Conservation (phyloP, 2,113 vertebrate species). For the Silurus glanis region DNA sequence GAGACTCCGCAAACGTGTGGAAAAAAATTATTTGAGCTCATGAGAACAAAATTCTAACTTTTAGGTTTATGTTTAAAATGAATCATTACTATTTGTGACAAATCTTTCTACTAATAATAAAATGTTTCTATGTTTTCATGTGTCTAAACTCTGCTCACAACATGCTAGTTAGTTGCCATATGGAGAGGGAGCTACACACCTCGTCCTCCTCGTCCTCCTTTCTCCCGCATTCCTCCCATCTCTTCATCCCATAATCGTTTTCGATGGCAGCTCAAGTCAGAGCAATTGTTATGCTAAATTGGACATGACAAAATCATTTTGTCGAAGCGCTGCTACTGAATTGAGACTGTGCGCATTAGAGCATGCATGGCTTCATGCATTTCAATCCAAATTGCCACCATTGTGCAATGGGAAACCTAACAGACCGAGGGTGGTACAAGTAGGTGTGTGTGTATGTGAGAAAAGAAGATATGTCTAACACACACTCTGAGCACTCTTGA, state of each 20-base stretch:
- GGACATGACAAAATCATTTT: slow-evolving; percentile 47
- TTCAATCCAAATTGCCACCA: slow-evolving; percentile 54
- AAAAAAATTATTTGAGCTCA: too few species aligned
- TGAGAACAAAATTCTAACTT: too few species aligned
- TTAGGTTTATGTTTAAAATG: too few species aligned
- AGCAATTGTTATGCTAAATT: slow-evolving; percentile 51
- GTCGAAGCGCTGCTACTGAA: slow-evolving; percentile 37
- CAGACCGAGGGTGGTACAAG: slow-evolving; percentile 41
- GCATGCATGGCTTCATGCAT: slow-evolving; percentile 48
- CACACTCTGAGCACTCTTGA: neutral
- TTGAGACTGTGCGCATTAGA: slow-evolving; percentile 47
- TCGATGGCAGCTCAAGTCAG: slow-evolving; percentile 37
- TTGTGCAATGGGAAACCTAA: slow-evolving; percentile 49
- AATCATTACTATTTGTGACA: neutral
- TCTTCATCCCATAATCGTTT: slow-evolving; percentile 20
- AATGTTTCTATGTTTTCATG: neutral
- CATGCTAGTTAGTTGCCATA: neutral
- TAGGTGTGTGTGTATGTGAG: slow-evolving; percentile 3
- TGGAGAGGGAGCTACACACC: neutral
- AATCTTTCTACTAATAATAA: neutral
- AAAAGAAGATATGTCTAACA: neutral
- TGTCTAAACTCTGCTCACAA: neutral
- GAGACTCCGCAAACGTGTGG: too few species aligned
- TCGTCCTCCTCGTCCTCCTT: neutral
- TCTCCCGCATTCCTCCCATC: slow-evolving; percentile 10